Percentiles rank a stretch among this genome's conserved stretches.
Conservation (phyloP, 2,797 vertebrate species). For the Merluccius polli region DNA sequence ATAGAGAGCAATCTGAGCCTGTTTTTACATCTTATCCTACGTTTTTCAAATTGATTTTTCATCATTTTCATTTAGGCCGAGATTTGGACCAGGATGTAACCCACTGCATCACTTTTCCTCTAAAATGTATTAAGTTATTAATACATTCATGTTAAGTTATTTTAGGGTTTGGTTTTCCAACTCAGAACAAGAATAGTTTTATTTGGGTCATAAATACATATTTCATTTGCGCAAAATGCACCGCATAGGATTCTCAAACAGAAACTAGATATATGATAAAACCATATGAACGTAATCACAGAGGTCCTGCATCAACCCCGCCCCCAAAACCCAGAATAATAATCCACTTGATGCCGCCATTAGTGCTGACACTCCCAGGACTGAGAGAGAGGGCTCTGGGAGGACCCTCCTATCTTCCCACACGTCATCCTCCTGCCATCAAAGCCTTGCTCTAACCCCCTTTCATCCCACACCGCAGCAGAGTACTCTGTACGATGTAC, state of each 20-base stretch:
- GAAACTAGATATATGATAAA: neutral
- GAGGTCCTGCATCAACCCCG: neutral
- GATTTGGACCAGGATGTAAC: neutral
- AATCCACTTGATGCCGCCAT: conserved; percentile 20
- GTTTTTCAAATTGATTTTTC: too few species aligned
- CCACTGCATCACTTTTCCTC: neutral
- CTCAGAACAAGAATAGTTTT: neutral
- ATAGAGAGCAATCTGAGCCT: neutral
- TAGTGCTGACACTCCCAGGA: conserved; percentile 14
- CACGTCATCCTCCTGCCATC: conserved; percentile 35
- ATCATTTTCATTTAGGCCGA: neutral
- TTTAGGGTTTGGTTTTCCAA: neutral
- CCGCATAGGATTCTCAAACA: neutral
- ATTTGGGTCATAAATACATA: neutral
- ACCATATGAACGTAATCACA: neutral
- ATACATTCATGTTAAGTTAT: too few species aligned
- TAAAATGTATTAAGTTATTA: too few species aligned
- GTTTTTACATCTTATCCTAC: neutral
- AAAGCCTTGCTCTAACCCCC: conserved; percentile 34
- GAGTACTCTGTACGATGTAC: conserved; percentile 23
- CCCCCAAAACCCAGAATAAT: conserved; percentile 19
- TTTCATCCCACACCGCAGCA: conserved; percentile 39
- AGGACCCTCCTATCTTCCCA: conserved; percentile 11
- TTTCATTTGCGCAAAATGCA: neutral
- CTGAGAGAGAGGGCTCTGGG: conserved; percentile 6